Conservation (phyloP, 2,888 invertebrate genomes). For the Criorhina ranunculi region DNA sequence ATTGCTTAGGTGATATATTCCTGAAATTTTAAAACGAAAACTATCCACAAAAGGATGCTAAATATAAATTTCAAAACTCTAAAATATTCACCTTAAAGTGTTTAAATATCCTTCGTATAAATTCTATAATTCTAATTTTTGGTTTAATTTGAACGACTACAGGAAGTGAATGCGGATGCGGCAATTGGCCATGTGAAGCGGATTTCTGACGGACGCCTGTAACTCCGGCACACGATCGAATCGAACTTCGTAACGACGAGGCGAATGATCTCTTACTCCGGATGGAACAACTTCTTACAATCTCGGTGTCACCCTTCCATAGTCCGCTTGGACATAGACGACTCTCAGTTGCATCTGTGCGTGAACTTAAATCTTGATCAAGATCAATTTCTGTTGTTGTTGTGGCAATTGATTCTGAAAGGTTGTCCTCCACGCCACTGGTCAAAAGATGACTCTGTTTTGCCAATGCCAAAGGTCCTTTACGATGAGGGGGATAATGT, state of each 20-base stretch:
- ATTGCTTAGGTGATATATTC: too few relatives aligned
- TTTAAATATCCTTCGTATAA: constrained; percentile 80
- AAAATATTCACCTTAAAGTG: constrained; percentile 79
- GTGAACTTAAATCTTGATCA: constrained; percentile 80
- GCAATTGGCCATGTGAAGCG: constrained; percentile 68
- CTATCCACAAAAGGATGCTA: too few relatives aligned
- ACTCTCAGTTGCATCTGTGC: constrained; percentile 38
- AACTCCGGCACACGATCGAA: constrained; percentile 47
- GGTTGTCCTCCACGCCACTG: constrained; percentile 77
- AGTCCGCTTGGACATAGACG: constrained; percentile 32
- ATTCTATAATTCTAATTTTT: constrained; percentile 80
- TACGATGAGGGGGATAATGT: constrained; percentile 71
- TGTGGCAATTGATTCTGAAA: constrained; percentile 82
- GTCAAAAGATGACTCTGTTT: constrained; percentile 47
- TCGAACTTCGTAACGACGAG: constrained; percentile 48
- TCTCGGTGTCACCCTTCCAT: constrained; percentile 43
- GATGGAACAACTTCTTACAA: constrained; percentile 61
- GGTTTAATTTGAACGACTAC: constrained; percentile 79
- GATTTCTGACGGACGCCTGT: constrained; percentile 56
- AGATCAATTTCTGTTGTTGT: constrained; percentile 82
- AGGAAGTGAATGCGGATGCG: constrained; percentile 71
- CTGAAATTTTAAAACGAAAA: too few relatives aligned
- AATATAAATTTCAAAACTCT: too few relatives aligned
- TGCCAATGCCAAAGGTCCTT: constrained; percentile 27
- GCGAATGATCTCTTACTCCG: constrained; percentile 64